These are phyloP conservation scores for Scrobipalpa atriplicella DNA, from an alignment of 2,888 invertebrate genomes.

Conservation along the genomic window DNA sequence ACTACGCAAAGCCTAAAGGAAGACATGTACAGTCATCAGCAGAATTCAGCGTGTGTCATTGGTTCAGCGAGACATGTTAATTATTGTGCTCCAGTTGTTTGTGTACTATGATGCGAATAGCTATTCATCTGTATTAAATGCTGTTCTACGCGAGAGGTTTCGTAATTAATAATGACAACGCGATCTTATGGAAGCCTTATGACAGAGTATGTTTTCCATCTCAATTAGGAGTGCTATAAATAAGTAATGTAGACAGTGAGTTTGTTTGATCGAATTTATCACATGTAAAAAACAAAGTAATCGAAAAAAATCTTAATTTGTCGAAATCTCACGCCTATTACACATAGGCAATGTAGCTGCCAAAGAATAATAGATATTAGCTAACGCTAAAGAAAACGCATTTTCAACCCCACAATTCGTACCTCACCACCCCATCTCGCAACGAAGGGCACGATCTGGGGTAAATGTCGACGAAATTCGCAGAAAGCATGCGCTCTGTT, in stretches of 20 bases:
- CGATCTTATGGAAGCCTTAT: background rate
- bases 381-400: too few species aligned
- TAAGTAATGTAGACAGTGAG: background rate
- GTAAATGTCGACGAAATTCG: too few species aligned
- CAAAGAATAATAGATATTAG: too few species aligned
- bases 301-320: too few species aligned
- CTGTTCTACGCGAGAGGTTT: background rate
- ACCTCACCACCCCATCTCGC: too few species aligned
- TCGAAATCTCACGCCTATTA: too few species aligned
- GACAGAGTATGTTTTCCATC: background rate
- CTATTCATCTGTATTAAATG: background rate
- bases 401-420: too few species aligned
- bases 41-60: constrained; percentile 6
- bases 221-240: too few species aligned
- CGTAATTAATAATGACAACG: constrained; percentile 2
- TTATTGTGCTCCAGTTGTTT: constrained; percentile 10
- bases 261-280: background rate
- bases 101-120: background rate
- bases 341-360: too few species aligned
- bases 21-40: constrained; percentile 2
- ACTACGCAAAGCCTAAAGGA: background rate
- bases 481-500: too few species aligned
- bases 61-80: constrained; percentile 3
- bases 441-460: too few species aligned
- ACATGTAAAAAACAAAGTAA: too few species aligned